Evolutionary conservation across 1,140 invertebrate species (phyloP).

Genomic region (Zaprionus kolodkinae): DNA sequence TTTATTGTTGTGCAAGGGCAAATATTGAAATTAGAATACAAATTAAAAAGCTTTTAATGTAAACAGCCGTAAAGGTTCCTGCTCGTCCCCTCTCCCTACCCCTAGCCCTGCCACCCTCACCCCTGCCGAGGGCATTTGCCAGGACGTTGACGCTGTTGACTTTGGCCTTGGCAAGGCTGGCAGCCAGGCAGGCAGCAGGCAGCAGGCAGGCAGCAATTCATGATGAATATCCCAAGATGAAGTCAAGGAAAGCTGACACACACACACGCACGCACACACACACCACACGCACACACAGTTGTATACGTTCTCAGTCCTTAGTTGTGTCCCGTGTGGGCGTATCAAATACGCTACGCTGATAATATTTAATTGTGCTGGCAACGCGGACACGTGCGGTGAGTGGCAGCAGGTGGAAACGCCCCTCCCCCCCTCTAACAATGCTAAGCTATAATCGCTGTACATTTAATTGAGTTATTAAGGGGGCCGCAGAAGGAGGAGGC

Average conservation of each 20-base stretch:
- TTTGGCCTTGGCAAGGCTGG: constrained; percentile 18
- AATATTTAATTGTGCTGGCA: neutral
- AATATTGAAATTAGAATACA: constrained; percentile 82
- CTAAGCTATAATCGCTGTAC: neutral
- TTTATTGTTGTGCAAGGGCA: constrained; percentile 74
- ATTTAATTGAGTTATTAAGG: constrained; percentile 1
- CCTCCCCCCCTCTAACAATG: neutral
- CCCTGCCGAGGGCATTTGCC: constrained; percentile 27
- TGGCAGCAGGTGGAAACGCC: no score
- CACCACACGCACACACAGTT: neutral
- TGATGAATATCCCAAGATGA: constrained; percentile 50
- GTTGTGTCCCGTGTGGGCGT: neutral
- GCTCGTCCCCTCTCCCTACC: neutral
- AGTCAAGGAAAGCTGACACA: neutral
- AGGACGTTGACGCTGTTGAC: constrained; percentile 35
- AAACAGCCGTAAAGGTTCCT: constrained; percentile 71
- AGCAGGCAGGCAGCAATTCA: constrained; percentile 35
- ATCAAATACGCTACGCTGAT: constrained; percentile 1
- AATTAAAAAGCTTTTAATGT: constrained; percentile 81
- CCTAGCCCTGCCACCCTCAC: no score
- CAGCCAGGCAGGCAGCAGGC: constrained; percentile 12
- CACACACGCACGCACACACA: neutral
- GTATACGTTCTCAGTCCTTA: neutral
- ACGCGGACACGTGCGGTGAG: neutral
- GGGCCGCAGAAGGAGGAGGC: neutral